A percentile compares a stretch with the other conserved stretches of the same genome.
Evolutionary conservation across 2,797 vertebrate species (phyloP).

Genomic region (Labroides dimidiatus): DNA sequence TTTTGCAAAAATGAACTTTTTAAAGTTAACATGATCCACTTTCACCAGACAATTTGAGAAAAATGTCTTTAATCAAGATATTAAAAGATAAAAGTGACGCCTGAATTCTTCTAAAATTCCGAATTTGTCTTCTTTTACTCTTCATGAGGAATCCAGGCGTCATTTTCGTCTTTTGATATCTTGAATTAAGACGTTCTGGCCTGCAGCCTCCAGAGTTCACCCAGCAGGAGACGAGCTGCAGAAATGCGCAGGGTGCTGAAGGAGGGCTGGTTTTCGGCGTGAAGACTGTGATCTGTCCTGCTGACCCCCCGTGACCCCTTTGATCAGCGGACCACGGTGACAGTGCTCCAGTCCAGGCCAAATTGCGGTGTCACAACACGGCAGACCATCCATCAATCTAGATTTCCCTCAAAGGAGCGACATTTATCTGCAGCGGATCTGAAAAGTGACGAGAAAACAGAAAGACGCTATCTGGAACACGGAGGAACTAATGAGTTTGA

Average conservation of each 20-base stretch:
- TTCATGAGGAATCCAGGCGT: too few relatives aligned
- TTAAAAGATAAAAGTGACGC: too few relatives aligned
- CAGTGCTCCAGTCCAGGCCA: neutral
- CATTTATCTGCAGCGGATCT: neutral
- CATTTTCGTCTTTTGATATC: too few relatives aligned
- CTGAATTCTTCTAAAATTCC: too few relatives aligned
- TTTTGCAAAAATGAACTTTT: too few relatives aligned
- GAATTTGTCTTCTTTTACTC: too few relatives aligned
- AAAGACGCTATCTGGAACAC: neutral
- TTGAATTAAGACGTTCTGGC: too few relatives aligned
- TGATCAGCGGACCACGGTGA: neutral
- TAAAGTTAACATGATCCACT: too few relatives aligned
- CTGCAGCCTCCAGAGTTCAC: slow-evolving; percentile 27
- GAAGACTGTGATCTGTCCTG: neutral
- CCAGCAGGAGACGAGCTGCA: slow-evolving; percentile 30
- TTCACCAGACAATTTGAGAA: too few relatives aligned
- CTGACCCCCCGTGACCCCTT: slow-evolving; percentile 1
- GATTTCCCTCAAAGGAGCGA: neutral
- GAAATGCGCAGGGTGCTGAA: slow-evolving; percentile 12
- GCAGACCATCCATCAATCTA: slow-evolving; percentile 4
- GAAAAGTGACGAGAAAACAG: neutral
- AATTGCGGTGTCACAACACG: neutral
- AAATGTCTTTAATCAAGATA: too few relatives aligned
- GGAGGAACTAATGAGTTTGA: neutral
- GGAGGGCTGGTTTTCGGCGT: neutral